phyloP scores from a whole-genome alignment of 1,140 invertebrate species.

The Ruditapes philippinarum region DNA sequence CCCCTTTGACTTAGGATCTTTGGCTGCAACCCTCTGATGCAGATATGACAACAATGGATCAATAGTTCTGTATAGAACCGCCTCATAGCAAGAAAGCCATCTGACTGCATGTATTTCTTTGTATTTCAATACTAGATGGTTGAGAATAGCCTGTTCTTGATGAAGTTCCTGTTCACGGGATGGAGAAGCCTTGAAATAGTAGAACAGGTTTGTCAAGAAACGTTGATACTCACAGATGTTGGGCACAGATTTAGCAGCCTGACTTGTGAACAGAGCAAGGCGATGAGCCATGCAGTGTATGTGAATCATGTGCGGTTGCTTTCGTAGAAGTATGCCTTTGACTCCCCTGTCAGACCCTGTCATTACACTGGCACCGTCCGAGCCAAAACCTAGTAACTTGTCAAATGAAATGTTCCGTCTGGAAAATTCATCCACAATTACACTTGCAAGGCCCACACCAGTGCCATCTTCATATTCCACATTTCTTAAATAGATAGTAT shows the following conservation, averaged over 20 bases:
- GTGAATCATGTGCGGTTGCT: not conserved
- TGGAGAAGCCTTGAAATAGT: not conserved
- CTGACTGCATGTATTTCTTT: conserved; percentile 22
- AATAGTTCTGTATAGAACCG: not conserved
- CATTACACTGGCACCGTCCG: conserved; percentile 33
- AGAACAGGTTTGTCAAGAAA: not conserved
- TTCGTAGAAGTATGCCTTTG: not conserved
- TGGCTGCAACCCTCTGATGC: not conserved
- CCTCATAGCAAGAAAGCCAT: not conserved
- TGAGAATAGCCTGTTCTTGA: not conserved
- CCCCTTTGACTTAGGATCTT: conserved; percentile 35
- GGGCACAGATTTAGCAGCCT: not conserved
- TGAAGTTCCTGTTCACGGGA: not conserved
- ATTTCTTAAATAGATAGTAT: not conserved
- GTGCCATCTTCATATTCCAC: not conserved
- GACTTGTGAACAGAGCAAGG: not conserved
- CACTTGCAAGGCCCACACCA: not conserved
- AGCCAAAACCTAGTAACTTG: not conserved
- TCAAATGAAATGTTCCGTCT: not conserved
- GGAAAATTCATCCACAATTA: not conserved
- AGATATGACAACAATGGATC: conserved; percentile 6
- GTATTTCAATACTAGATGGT: not conserved
- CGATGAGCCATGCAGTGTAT: conserved; percentile 11
- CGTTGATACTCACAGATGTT: not conserved
- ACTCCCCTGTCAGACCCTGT: not conserved